Base-by-base conservation (phyloP, 64 coral and sea anemone species). In the Hydrozoanthus tunicans region DNA sequence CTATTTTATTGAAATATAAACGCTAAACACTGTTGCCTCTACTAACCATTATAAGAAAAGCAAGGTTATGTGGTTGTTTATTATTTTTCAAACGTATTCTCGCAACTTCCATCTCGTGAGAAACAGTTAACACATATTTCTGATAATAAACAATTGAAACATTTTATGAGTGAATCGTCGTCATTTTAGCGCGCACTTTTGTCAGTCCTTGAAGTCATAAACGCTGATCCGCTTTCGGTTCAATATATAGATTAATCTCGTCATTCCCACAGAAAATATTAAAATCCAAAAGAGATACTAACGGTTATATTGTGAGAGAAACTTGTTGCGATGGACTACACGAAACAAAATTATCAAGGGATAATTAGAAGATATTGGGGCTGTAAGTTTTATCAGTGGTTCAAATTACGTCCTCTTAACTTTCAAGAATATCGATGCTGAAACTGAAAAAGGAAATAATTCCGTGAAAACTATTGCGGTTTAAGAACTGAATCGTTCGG, bases 41-140 rank as follows among this genome's bases (percentile, higher is more conserved):
- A 52, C 9, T 76, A 25, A 71, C 23, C 14, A 71, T n/a, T 72
- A 86, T 53, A 58, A 73, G 9, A 73, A 86, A 58, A 86, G 32
- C 10, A 17, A 83, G 32, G 32, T 43, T 43, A 86, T 26, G 32
- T 56, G 74, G 54, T 74, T 88, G 84, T 88, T 59, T 66, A 69
- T 88, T 64, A 72, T 58, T 58, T 73, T 86, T 86, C 60, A 86
- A 86, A 59, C 4, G 43, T 12, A 59, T 26, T 58, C 84, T 73
- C 27, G 4, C 53, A 86, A 61, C 68, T 60, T 88, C 57, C 23
- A 72, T 24, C 3, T 60, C 32, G 9, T 56, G 8, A 73, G 53
- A 85, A 86, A 86, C 56, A 70, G 9, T 82, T 82, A 51, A 82
- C 12, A 82, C 51, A 60, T 88, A 73, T 88, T 88, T 88, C 84